Percentiles rank a stretch among this genome's conserved stretches.
These are phyloP conservation scores for Tyrannus savana DNA, from an alignment of 2,113 vertebrate genomes.

Conservation along the genomic window DNA sequence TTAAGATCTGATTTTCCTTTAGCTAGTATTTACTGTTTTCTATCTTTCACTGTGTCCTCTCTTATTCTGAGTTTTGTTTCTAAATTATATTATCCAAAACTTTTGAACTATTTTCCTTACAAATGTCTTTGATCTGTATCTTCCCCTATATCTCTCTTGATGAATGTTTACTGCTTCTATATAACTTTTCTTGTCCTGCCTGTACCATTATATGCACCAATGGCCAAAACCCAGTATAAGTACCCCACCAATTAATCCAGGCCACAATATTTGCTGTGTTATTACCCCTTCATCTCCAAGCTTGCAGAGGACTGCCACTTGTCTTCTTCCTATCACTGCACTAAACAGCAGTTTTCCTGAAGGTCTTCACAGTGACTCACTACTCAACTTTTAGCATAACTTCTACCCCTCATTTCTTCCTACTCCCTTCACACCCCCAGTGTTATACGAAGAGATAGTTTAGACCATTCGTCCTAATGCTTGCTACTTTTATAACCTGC, in stretches of 20 bases:
- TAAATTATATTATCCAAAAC: background rate
- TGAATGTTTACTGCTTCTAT: background rate
- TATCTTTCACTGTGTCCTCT: background rate
- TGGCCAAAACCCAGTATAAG: background rate
- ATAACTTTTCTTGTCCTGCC: background rate
- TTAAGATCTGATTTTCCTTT: background rate
- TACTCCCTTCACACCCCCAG: background rate
- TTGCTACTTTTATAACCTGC: background rate
- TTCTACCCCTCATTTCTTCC: background rate
- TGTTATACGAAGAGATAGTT: background rate
- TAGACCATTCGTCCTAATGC: background rate
- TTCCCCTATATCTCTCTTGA: background rate
- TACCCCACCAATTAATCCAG: background rate
- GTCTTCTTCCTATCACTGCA: background rate
- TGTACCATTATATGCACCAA: background rate
- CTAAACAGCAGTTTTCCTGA: background rate
- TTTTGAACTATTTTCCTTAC: background rate
- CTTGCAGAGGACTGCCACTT: background rate
- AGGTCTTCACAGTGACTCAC: background rate
- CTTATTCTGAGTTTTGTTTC: background rate
- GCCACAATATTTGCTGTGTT: background rate
- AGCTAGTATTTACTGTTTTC: background rate
- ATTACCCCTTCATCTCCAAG: background rate
- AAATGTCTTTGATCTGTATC: background rate
- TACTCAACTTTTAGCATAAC: background rate